phyloP scores from a whole-genome alignment of 64 coral and sea anemone genomes.

The Hydrozoanthus tunicans region DNA sequence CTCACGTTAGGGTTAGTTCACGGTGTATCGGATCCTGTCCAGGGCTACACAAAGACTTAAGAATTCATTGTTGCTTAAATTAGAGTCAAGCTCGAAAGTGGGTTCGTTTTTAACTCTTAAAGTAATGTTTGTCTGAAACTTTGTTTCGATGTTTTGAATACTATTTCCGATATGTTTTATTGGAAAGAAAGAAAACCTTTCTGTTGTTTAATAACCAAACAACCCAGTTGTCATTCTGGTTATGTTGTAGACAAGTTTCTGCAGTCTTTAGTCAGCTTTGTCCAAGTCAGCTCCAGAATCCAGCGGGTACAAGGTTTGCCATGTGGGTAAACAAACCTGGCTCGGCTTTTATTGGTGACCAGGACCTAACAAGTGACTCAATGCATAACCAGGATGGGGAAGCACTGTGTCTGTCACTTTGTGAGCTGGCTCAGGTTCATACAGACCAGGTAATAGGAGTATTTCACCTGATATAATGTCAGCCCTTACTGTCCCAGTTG shows the following conservation, averaged over 20 bases:
- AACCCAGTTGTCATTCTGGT: neutral
- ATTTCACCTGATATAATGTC: too few species aligned
- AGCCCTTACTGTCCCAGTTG: too few species aligned
- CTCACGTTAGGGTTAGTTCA: too few species aligned
- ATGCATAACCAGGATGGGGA: conserved; percentile 69
- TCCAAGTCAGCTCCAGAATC: conserved; percentile 38
- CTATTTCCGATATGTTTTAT: too few species aligned
- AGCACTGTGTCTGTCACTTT: conserved; percentile 75
- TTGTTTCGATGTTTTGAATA: too few species aligned
- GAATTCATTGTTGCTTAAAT: too few species aligned
- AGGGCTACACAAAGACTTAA: too few species aligned
- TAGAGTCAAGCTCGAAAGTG: too few species aligned
- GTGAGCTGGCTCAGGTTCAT: conserved; percentile 74
- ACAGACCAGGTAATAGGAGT: conserved; percentile 55
- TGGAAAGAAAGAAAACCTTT: neutral
- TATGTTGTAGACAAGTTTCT: conserved; percentile 49
- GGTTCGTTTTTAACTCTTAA: too few species aligned
- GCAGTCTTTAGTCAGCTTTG: conserved; percentile 36
- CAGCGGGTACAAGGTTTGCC: conserved; percentile 28
- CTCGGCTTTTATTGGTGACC: conserved; percentile 26
- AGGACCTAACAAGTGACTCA: conserved; percentile 28
- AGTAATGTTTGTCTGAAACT: too few species aligned
- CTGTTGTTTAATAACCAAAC: neutral
- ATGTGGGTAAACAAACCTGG: conserved; percentile 28
- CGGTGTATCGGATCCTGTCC: too few species aligned